Conservation (phyloP, 2,888 invertebrate species). For the Calliphora vomitoria region DNA sequence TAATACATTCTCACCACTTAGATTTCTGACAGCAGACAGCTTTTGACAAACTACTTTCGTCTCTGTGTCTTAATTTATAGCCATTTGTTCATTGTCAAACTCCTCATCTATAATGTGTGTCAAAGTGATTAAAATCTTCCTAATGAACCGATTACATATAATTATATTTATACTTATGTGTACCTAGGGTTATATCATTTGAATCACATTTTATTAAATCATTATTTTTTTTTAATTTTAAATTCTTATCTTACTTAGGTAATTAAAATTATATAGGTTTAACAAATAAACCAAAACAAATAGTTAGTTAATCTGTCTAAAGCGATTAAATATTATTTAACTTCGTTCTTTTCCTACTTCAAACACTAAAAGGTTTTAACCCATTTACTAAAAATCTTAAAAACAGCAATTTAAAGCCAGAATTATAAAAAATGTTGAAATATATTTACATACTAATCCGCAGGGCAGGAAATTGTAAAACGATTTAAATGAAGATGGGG, state of each 20-base stretch:
- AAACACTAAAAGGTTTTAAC: constrained; percentile 48
- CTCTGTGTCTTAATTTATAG: too few species aligned
- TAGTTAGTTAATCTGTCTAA: constrained; percentile 3
- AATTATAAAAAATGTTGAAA: constrained; percentile 59
- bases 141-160: neutral
- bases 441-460: constrained; percentile 60
- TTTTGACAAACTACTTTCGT: too few species aligned
- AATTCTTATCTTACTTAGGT: neutral
- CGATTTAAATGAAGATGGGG: constrained; percentile 50
- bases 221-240: neutral
- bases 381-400: constrained; percentile 42
- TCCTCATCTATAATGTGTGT: neutral
- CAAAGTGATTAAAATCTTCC: neutral
- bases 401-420: constrained; percentile 1
- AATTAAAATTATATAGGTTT: neutral
- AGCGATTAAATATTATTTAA: constrained; percentile 33
- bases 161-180: neutral
- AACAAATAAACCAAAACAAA: neutral
- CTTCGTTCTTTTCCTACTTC: neutral
- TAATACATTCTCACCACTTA: too few species aligned
- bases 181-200: too few species aligned
- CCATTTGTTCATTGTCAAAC: too few species aligned
- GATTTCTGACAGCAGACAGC: too few species aligned
- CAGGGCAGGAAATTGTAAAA: constrained; percentile 66
- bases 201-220: neutral